These are phyloP conservation scores for Ceyx melanurus DNA, from an alignment of 2,113 vertebrate species.

Conservation along the genomic window DNA sequence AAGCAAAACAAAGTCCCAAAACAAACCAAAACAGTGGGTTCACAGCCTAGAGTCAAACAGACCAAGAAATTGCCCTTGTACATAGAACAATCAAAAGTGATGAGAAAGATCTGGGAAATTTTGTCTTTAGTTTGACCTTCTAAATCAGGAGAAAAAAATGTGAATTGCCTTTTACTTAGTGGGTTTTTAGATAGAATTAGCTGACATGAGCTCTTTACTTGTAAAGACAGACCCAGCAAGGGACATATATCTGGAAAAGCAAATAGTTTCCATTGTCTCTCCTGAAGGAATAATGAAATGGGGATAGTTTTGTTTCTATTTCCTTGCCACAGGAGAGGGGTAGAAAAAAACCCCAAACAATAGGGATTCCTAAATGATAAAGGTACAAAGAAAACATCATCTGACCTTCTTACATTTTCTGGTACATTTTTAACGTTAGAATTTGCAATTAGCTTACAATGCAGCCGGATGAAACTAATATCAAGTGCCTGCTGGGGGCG, in stretches of 20 bases:
- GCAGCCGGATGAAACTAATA: background rate
- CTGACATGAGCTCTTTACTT: background rate
- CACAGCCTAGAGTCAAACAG: background rate
- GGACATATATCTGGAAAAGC: background rate
- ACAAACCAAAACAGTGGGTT: background rate
- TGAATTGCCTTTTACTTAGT: background rate
- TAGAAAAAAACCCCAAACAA: background rate
- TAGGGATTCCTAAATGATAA: background rate
- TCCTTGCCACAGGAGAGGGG: background rate
- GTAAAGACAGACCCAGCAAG: background rate
- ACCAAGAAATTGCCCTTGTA: background rate
- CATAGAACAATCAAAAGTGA: background rate
- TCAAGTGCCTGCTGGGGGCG: background rate
- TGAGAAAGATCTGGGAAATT: background rate
- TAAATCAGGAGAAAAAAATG: background rate
- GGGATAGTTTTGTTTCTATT: background rate
- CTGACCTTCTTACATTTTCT: background rate
- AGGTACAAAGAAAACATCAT: background rate
- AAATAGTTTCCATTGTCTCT: background rate
- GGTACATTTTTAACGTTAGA: background rate
- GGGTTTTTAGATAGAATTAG: background rate
- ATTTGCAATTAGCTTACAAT: background rate
- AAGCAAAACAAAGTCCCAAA: too few species aligned
- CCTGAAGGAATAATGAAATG: background rate
- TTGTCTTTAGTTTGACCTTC: background rate